These are phyloP conservation scores for Ammodytes dubius DNA, from an alignment of 2,113 vertebrate species.

Conservation along the genomic window DNA sequence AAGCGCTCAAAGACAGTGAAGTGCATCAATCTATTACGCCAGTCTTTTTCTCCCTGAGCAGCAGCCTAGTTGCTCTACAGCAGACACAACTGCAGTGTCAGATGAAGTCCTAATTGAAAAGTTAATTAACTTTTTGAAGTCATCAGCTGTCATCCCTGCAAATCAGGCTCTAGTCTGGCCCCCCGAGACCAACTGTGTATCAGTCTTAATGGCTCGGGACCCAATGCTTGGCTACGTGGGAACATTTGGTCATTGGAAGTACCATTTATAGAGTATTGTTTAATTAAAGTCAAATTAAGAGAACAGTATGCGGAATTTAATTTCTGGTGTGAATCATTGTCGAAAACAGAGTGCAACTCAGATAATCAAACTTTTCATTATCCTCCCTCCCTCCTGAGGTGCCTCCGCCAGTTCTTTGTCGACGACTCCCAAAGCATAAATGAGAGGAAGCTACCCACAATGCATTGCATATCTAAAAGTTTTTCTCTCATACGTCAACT, in stretches of 20 bases:
- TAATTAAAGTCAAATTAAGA: conserved; percentile 98
- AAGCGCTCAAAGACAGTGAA: conserved; percentile 46
- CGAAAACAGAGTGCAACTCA: conserved; percentile 91
- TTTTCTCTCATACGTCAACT: conserved; percentile 33
- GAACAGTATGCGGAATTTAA: conserved; percentile 95
- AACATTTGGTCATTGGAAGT: conserved; percentile 95
- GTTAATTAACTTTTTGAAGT: conserved; percentile 98
- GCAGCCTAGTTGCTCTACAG: conserved; percentile 63
- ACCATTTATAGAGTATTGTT: conserved; percentile 97
- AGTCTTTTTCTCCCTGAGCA: conserved; percentile 61
- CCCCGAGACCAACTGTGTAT: conserved; percentile 90
- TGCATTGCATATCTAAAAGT: conserved; percentile 54
- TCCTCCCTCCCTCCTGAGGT: conserved; percentile 88
- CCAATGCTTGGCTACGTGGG: conserved; percentile 89
- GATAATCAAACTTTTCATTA: conserved; percentile 97
- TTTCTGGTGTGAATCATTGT: conserved; percentile 94
- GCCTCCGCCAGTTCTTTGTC: conserved; percentile 83
- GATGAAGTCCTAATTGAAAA: conserved; percentile 95
- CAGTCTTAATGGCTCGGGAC: conserved; percentile 91
- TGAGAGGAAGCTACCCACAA: conserved; percentile 71
- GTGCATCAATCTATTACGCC: conserved; percentile 56
- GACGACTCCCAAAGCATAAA: conserved; percentile 66
- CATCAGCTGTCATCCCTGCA: conserved; percentile 96
- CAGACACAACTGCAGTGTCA: conserved; percentile 87
- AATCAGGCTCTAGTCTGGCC: conserved; percentile 89